phyloP scores from a whole-genome alignment of 1,140 invertebrate genomes.

The Leptoteleia sp. region DNA sequence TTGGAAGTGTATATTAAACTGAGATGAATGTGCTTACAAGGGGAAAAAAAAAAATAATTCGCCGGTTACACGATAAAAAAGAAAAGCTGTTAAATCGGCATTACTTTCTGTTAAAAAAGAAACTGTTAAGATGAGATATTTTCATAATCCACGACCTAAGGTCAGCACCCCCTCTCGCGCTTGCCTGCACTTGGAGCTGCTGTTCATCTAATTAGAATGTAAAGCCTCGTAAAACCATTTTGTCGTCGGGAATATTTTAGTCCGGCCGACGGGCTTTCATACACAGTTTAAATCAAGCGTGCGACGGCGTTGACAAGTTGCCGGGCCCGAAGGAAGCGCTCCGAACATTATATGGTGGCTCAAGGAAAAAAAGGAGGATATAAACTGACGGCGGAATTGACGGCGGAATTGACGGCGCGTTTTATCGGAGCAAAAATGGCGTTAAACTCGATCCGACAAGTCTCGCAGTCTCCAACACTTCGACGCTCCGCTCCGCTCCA shows the following conservation, averaged over 20 bases:
- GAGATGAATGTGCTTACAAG: too few relatives aligned
- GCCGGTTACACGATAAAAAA: too few relatives aligned
- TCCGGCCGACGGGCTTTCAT: constrained; percentile 36
- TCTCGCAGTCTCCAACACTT: constrained; percentile 4
- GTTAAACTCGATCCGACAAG: constrained; percentile 59
- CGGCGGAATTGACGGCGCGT: constrained; percentile 69
- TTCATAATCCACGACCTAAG: constrained; percentile 28
- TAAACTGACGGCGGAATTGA: constrained; percentile 72
- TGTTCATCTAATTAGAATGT: constrained; percentile 41
- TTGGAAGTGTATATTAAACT: too few relatives aligned
- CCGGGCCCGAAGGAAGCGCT: constrained; percentile 13
- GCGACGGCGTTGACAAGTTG: constrained; percentile 44
- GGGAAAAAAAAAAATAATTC: too few relatives aligned
- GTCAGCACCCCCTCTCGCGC: constrained; percentile 5
- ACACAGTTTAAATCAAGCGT: constrained; percentile 47
- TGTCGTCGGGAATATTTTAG: constrained; percentile 28
- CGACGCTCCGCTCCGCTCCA: neutral
- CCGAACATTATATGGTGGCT: constrained; percentile 28
- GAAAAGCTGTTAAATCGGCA: too few relatives aligned
- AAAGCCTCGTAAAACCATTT: constrained; percentile 33
- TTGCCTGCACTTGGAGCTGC: constrained; percentile 1
- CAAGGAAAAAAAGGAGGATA: constrained; percentile 48
- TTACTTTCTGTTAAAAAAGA: too few relatives aligned
- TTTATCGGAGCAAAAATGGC: constrained; percentile 68
- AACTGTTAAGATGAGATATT: too few relatives aligned